phyloP scores from a whole-genome alignment of 2,797 vertebrate species.

The Lagodon rhomboides region DNA sequence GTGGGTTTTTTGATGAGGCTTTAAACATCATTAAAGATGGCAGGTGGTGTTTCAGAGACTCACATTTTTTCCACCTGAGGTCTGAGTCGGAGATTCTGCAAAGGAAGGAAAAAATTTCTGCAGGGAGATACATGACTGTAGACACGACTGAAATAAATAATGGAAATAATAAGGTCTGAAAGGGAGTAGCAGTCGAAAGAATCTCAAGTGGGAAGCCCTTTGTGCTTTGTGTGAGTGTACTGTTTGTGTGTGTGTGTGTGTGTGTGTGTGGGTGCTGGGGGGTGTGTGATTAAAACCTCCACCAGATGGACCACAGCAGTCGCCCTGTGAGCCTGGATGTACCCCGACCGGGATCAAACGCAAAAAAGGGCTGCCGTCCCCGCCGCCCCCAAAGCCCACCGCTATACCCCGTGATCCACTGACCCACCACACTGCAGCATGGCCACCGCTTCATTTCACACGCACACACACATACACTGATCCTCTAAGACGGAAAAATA shows the following conservation, averaged over 20 bases:
- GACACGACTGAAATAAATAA: slow-evolving; percentile 49
- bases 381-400: slow-evolving; percentile 61
- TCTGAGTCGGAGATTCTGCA: slow-evolving; percentile 29
- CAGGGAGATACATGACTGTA: slow-evolving; percentile 21
- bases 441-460: slow-evolving; percentile 32
- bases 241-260: slow-evolving; percentile 27
- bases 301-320: slow-evolving; percentile 89
- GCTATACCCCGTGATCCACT: slow-evolving; percentile 46
- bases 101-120: slow-evolving; percentile 43
- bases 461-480: slow-evolving; percentile 1
- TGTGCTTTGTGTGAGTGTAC: slow-evolving; percentile 34
- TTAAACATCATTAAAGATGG: slow-evolving; percentile 52
- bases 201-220: slow-evolving; percentile 35
- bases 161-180: slow-evolving; percentile 45
- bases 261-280: slow-evolving; percentile 32
- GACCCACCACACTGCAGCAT: slow-evolving; percentile 55
- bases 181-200: slow-evolving; percentile 46
- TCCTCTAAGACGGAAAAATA: not conserved
- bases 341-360: slow-evolving; percentile 87
- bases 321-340: slow-evolving; percentile 80
- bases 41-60: slow-evolving; percentile 42
- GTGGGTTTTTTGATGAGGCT: slow-evolving; percentile 52
- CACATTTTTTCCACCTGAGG: slow-evolving; percentile 35
- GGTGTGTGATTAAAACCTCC: slow-evolving; percentile 81
- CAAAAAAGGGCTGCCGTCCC: slow-evolving; percentile 74